Evolutionary conservation across 1,140 invertebrate genomes (phyloP).

Genomic region (Atta colombica): DNA sequence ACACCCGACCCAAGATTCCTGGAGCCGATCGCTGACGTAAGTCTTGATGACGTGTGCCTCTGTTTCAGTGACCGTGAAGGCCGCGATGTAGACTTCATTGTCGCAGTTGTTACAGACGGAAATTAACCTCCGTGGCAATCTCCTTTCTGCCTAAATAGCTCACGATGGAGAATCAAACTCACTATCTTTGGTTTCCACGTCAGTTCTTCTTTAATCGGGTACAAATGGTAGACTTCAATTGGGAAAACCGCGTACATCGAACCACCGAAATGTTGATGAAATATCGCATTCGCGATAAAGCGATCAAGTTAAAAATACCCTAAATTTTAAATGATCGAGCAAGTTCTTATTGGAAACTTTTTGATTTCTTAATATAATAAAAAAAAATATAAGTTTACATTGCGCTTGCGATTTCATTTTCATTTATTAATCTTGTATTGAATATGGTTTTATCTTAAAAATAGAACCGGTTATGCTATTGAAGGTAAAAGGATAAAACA

Average conservation of each 20-base stretch:
- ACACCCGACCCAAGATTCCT: slow-evolving; percentile 1
- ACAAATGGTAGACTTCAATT: slow-evolving; percentile 24
- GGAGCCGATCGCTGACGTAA: slow-evolving; percentile 22
- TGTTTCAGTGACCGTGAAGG: slow-evolving; percentile 34
- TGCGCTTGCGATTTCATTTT: background rate
- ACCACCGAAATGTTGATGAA: slow-evolving; percentile 24
- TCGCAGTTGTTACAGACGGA: slow-evolving; percentile 50
- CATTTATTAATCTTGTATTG: slow-evolving; percentile 1
- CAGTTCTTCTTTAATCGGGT: slow-evolving; percentile 45
- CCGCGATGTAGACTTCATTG: background rate
- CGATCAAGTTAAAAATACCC: background rate
- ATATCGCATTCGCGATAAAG: slow-evolving; percentile 28
- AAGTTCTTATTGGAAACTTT: background rate
- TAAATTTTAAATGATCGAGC: background rate
- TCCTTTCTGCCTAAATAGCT: slow-evolving; percentile 74
- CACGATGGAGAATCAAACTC: slow-evolving; percentile 27
- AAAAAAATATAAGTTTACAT: background rate
- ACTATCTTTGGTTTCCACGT: slow-evolving; percentile 71
- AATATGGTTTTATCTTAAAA: background rate
- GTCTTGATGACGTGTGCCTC: slow-evolving; percentile 10
- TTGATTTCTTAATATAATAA: background rate
- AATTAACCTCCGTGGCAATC: slow-evolving; percentile 70
- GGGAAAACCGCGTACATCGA: background rate
- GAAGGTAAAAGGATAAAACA: background rate
- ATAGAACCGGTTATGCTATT: background rate